Conservation (phyloP, 2,113 vertebrate species). For the Salminus brasiliensis region DNA sequence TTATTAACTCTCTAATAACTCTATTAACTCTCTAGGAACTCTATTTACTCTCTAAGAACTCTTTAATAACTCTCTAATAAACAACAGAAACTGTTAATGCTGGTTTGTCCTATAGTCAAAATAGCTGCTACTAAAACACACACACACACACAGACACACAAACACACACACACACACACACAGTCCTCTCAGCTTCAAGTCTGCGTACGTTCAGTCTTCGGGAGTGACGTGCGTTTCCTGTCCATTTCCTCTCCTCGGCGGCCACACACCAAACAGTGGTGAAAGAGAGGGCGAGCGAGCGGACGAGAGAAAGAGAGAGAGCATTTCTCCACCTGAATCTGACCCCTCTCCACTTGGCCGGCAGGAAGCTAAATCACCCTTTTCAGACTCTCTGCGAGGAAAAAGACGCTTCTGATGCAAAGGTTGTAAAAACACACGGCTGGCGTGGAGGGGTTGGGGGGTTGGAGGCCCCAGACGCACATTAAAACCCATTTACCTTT, state of each 20-base stretch:
- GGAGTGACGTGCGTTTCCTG: constrained; percentile 40
- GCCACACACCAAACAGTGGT: constrained; percentile 31
- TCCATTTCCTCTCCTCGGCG: constrained; percentile 41
- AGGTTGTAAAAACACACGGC: constrained; percentile 60
- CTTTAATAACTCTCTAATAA: too few species aligned
- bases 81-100: too few species aligned
- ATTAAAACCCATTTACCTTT: constrained; percentile 43
- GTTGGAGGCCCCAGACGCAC: constrained; percentile 47
- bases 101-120: too few species aligned
- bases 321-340: background rate
- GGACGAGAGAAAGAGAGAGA: background rate
- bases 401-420: constrained; percentile 44
- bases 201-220: constrained; percentile 35
- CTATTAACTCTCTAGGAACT: too few species aligned
- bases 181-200: constrained; percentile 2
- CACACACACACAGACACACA: too few species aligned
- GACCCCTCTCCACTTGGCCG: background rate
- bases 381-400: constrained; percentile 41
- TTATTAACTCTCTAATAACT: too few species aligned
- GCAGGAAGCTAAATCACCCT: constrained; percentile 47
- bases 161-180: too few species aligned
- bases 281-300: background rate
- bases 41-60: too few species aligned
- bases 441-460: background rate
- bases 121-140: too few species aligned